Conservation (phyloP, 2,797 vertebrate genomes). For the Micropoecilia bifurca region DNA sequence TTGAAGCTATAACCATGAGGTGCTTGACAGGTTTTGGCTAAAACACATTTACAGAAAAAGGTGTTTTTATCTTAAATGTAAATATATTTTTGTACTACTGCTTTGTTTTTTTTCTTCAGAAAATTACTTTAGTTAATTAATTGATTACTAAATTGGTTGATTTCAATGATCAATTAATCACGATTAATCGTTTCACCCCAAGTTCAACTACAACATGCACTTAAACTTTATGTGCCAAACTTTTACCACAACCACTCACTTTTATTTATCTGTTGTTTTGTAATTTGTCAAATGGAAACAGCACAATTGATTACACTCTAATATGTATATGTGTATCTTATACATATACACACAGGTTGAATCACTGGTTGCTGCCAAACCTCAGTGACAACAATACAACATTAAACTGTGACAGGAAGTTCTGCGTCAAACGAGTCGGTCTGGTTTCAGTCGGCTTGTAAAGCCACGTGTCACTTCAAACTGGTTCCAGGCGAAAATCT, state of each 20-base stretch:
- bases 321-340: background rate
- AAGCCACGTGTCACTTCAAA: background rate
- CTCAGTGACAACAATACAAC: constrained; percentile 3
- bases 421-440: background rate
- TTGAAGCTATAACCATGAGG: too few relatives aligned
- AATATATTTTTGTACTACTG: too few relatives aligned
- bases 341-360: background rate
- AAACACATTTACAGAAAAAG: too few relatives aligned
- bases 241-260: background rate
- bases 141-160: too few relatives aligned
- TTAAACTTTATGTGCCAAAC: background rate
- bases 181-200: too few relatives aligned
- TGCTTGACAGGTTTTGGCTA: too few relatives aligned
- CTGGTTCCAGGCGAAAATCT: background rate
- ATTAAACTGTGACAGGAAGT: constrained; percentile 23
- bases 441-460: background rate
- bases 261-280: background rate
- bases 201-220: background rate
- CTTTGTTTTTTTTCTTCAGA: too few relatives aligned
- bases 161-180: too few relatives aligned
- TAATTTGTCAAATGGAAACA: background rate
- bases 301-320: background rate
- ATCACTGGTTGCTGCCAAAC: constrained; percentile 3
- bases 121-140: too few relatives aligned
- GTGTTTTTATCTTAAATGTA: too few relatives aligned